These are phyloP conservation scores for Tenrec ecaudatus DNA, from an alignment of 2,113 vertebrate genomes.

Conservation along the genomic window DNA sequence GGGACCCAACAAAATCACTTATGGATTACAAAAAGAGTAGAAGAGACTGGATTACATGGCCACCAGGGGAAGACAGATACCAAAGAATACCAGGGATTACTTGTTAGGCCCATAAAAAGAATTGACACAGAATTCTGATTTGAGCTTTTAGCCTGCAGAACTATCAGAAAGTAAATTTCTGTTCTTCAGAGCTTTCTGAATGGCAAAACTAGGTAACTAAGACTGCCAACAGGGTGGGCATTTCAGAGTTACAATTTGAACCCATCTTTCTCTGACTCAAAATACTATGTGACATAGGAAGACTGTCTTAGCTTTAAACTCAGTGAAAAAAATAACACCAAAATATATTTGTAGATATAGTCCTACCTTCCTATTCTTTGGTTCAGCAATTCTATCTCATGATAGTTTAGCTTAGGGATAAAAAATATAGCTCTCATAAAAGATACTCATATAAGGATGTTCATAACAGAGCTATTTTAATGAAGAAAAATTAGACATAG, in stretches of 20 bases:
- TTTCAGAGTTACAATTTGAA: conserved; percentile 4
- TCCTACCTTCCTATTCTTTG: neutral
- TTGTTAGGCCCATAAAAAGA: neutral
- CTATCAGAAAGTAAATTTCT: neutral
- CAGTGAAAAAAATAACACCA: neutral
- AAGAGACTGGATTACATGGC: neutral
- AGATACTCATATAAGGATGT: neutral
- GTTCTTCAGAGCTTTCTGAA: neutral
- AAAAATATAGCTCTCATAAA: neutral
- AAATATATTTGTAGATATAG: neutral
- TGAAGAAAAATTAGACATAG: neutral
- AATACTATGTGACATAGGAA: neutral
- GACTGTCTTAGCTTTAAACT: neutral
- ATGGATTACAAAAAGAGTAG: neutral
- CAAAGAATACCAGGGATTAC: neutral
- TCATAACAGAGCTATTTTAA: neutral
- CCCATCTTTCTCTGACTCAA: neutral
- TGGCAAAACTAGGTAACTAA: neutral
- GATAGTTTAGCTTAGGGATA: neutral
- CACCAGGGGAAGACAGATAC: neutral
- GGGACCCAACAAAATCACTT: neutral
- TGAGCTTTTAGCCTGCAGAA: neutral
- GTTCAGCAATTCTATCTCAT: neutral
- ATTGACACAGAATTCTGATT: neutral
- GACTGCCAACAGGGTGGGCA: neutral